Evolutionary conservation across 2,113 vertebrate genomes (phyloP).

Genomic region (Lagopus muta): DNA sequence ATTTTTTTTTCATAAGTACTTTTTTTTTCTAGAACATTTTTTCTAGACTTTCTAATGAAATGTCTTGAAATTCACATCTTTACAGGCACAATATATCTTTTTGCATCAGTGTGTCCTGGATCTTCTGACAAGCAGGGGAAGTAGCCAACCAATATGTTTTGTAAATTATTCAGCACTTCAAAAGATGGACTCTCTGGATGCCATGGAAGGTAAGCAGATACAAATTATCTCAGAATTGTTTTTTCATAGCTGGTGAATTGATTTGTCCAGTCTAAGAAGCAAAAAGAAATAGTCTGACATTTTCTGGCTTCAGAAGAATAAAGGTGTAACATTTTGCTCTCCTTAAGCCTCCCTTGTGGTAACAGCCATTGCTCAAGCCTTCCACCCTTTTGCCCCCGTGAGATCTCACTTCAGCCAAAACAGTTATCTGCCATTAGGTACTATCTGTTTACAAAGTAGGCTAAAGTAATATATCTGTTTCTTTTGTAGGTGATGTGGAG

Average conservation of each 20-base stretch:
- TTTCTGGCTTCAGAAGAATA: neutral
- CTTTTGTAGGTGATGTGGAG: slow-evolving; percentile 92
- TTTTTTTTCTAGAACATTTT: no score
- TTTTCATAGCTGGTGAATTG: neutral
- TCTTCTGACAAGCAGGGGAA: slow-evolving; percentile 90
- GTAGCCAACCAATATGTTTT: slow-evolving; percentile 92
- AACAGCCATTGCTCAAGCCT: neutral
- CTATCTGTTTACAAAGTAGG: neutral
- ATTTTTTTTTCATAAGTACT: neutral
- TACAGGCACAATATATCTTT: slow-evolving; percentile 96
- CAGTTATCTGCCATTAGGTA: neutral
- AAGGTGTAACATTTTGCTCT: neutral
- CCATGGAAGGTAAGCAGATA: slow-evolving; percentile 93
- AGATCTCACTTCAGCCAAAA: neutral
- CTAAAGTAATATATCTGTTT: slow-evolving; percentile 42
- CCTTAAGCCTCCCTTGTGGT: neutral
- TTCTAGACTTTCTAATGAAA: neutral
- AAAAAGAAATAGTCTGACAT: neutral
- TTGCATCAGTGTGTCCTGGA: slow-evolving; percentile 95
- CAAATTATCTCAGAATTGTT: neutral
- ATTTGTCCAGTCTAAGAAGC: neutral
- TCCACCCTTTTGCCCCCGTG: neutral
- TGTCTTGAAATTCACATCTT: neutral
- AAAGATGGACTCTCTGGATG: slow-evolving; percentile 98
- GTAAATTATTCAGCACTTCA: slow-evolving; percentile 97